phyloP scores from a whole-genome alignment of 2,797 vertebrate genomes.

The Tadarida brasiliensis region DNA sequence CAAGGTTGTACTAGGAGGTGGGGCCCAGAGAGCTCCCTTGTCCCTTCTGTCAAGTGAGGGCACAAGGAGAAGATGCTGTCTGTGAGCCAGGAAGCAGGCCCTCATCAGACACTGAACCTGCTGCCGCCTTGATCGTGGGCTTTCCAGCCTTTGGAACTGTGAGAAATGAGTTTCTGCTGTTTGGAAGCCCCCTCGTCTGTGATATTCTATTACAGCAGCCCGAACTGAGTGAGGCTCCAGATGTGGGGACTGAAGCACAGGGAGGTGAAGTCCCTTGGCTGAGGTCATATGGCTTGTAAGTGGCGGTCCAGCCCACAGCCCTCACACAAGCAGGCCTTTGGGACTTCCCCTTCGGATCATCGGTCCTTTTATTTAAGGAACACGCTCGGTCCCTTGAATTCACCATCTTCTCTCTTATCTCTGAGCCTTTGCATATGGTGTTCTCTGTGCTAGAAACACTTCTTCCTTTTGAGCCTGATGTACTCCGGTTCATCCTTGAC shows the following conservation, averaged over 20 bases:
- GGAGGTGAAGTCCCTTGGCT: not conserved
- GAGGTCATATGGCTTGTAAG: not conserved
- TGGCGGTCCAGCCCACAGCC: not conserved
- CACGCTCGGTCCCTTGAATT: not conserved
- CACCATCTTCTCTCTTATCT: not conserved
- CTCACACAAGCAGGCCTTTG: not conserved
- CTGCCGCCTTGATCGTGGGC: not conserved
- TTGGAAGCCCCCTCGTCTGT: not conserved
- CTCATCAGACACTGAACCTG: not conserved
- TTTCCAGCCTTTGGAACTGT: not conserved
- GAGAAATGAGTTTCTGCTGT: not conserved
- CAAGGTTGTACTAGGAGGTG: not conserved
- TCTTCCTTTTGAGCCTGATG: not conserved
- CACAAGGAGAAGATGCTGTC: not conserved
- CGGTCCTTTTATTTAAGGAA: not conserved
- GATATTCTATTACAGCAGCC: not conserved
- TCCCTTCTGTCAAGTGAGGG: not conserved
- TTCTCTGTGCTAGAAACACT: not conserved
- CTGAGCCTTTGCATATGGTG: not conserved
- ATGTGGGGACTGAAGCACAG: not conserved
- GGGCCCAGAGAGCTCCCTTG: not conserved
- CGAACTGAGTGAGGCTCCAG: accelerated
- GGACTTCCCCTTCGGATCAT: not conserved
- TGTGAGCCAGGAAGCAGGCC: not conserved
- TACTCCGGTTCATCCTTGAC: not conserved